Percentiles rank a stretch among this genome's conserved stretches.
These are phyloP conservation scores for Urocynchramus pylzowi DNA, from an alignment of 2,113 vertebrate genomes.

Conservation along the genomic window DNA sequence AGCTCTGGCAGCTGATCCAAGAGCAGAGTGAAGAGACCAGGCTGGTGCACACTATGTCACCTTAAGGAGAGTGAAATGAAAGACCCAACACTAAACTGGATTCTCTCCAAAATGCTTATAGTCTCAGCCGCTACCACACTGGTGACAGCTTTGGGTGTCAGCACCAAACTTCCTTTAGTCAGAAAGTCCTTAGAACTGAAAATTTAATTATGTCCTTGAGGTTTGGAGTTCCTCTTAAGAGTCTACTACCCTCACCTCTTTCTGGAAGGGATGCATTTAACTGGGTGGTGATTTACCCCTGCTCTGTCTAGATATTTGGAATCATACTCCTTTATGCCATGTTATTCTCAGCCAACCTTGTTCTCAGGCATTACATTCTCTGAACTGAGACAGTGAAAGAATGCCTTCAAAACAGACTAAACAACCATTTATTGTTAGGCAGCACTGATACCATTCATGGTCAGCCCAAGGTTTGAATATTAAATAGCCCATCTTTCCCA, in stretches of 20 bases:
- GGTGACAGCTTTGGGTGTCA: not conserved
- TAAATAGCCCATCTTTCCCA: not conserved
- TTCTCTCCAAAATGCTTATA: not conserved
- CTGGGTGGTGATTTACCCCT: not conserved
- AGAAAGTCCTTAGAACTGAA: not conserved
- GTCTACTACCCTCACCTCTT: not conserved
- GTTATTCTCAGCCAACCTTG: not conserved
- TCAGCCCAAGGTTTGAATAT: not conserved
- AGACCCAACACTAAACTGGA: not conserved
- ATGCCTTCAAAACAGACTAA: not conserved
- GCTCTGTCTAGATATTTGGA: not conserved
- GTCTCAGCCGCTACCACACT: not conserved
- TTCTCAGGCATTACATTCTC: not conserved
- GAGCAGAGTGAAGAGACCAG: not conserved
- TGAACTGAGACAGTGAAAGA: not conserved
- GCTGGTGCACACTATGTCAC: not conserved
- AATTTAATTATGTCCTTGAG: not conserved
- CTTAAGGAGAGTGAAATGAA: not conserved
- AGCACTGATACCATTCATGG: not conserved
- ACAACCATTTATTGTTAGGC: not conserved
- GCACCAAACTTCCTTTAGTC: not conserved
- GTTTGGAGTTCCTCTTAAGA: not conserved
- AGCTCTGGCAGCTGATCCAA: not conserved
- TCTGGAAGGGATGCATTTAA: not conserved
- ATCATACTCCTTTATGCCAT: not conserved